Evolutionary conservation across 2,113 vertebrate species (phyloP).

Genomic region (Zosterops borbonicus): DNA sequence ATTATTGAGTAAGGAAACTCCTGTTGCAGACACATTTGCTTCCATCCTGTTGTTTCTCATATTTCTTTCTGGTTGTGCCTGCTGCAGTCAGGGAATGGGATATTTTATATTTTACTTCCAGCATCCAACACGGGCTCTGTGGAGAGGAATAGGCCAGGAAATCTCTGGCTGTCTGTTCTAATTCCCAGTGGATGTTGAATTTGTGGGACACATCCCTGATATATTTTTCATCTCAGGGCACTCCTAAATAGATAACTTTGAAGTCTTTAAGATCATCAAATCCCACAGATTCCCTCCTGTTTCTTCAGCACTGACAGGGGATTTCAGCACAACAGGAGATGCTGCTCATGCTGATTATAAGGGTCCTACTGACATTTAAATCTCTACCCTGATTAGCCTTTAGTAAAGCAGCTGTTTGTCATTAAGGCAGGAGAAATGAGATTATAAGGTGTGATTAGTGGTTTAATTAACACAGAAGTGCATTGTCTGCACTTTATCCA

Average conservation of each 20-base stretch:
- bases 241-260: neutral
- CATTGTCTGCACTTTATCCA: neutral
- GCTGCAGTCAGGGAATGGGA: neutral
- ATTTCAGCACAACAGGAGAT: neutral
- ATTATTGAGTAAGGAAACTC: neutral
- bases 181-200: neutral
- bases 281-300: neutral
- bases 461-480: neutral
- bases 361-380: neutral
- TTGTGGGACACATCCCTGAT: neutral
- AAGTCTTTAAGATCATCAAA: neutral
- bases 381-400: neutral
- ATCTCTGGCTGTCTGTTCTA: neutral
- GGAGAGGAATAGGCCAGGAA: neutral
- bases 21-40: neutral
- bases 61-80: neutral
- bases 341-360: neutral
- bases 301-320: neutral
- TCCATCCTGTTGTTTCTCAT: rapidly evolving
- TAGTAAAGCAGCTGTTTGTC: neutral
- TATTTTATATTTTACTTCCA: neutral
- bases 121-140: neutral
- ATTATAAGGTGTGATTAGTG: neutral
- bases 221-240: neutral
- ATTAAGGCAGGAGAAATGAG: neutral